Base-by-base conservation (phyloP, 2,113 vertebrate genomes). In the Cephalopterus ornatus region DNA sequence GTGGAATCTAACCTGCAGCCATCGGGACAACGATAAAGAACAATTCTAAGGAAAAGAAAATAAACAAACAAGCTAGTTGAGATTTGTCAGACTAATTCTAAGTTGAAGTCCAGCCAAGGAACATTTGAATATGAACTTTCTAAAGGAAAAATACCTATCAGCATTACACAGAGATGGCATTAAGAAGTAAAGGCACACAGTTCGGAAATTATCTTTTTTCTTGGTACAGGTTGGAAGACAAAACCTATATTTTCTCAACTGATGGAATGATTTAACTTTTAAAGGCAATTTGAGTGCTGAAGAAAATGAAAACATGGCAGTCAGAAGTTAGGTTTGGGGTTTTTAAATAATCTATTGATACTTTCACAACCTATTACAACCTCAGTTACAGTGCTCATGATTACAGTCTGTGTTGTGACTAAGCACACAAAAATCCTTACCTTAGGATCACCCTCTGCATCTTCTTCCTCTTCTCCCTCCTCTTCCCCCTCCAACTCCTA, bases 401-500 rank as follows among this genome's bases (percentile, higher is more conserved):
- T 49, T 83, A 42, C 1, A 74, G 19, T 28, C 56, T 68, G 26
- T 5, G 2, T 37, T 41, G 61, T 5, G 23, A 71, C 61, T 52
- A 75, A 61, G 44, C 44, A 82, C 6, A 61, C n/a, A 14, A 6
- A 80, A 28, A 59, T 58, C 93, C 98, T 88, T 76, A 99, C 99
- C 98, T 99, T 99, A 73, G 98, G 98, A 89, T 99, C 98, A 67
- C 94, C 93, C 41, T 99, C 98, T 49, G 98, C 98, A 74, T 99
- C 99, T 1, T 99, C 99, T 2, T 99, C 99, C 4, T 99, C 99
- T 66, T 99, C 99, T 58, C 98, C 99, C 71, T 99, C 99, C 49
- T 99, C 99, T 35, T 99, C 98, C 35, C 98, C 99, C 88, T 99
- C 99, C 93, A 99, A 97, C 74, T 99, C 99, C 99, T 99, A 96